These are phyloP conservation scores for Muscina levida DNA, from an alignment of 2,888 invertebrate genomes.

Conservation along the genomic window DNA sequence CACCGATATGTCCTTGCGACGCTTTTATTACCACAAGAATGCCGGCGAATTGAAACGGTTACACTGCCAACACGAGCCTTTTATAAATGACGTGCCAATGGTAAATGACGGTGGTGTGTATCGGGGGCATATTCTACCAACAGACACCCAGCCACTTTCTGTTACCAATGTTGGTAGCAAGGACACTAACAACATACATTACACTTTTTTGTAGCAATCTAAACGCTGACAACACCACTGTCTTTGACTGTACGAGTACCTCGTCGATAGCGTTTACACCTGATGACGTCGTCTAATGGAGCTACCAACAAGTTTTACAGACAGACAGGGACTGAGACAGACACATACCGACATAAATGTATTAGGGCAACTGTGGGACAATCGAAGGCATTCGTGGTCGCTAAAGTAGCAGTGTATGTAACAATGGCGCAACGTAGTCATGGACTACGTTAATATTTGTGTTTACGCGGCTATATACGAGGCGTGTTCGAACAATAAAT, in stretches of 20 bases:
- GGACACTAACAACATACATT: constrained; percentile 1
- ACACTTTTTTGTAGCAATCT: constrained; percentile 34
- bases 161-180: constrained; percentile 59
- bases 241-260: constrained; percentile 5
- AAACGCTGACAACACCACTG: constrained; percentile 52
- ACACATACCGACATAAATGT: neutral
- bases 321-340: constrained; percentile 42
- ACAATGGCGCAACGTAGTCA: no score
- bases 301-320: constrained; percentile 58
- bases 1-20: constrained; percentile 64
- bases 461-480: no score
- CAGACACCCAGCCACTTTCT: constrained; percentile 27
- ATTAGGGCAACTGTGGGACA: no score
- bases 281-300: constrained; percentile 41
- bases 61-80: constrained; percentile 70
- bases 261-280: constrained; percentile 31
- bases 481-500: no score
- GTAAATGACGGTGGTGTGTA: neutral
- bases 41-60: constrained; percentile 75
- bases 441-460: no score
- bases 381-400: no score
- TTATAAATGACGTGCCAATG: constrained; percentile 71
- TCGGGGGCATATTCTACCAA: constrained; percentile 19
- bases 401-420: no score
- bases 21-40: constrained; percentile 67